Evolutionary conservation across 2,113 vertebrate genomes (phyloP).

Genomic region (Mesembrinibis cayennensis): DNA sequence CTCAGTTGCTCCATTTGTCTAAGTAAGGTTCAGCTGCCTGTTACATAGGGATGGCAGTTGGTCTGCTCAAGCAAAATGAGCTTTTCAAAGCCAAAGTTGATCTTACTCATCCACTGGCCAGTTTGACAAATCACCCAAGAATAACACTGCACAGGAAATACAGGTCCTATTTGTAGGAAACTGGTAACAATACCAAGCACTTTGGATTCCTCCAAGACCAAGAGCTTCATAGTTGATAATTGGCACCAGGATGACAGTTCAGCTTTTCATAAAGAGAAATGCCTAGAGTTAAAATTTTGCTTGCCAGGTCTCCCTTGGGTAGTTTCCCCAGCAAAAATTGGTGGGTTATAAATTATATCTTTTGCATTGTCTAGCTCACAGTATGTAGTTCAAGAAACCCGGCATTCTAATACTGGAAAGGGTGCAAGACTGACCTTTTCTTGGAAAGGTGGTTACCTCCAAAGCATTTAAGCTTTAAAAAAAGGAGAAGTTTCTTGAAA

Average conservation of each 20-base stretch:
- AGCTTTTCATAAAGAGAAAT: background rate
- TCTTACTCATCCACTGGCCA: background rate
- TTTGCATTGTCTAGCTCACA: background rate
- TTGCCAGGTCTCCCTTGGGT: background rate
- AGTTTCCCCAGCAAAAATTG: background rate
- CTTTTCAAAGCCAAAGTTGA: background rate
- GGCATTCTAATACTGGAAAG: background rate
- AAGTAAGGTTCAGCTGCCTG: background rate
- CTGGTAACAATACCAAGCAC: background rate
- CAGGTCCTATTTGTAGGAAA: background rate
- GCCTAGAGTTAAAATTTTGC: background rate
- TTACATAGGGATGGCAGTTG: background rate
- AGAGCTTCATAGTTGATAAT: background rate
- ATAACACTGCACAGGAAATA: background rate
- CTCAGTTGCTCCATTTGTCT: background rate
- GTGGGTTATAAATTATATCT: background rate
- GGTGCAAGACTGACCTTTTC: background rate
- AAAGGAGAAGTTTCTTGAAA: background rate
- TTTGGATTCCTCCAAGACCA: background rate
- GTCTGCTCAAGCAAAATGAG: background rate
- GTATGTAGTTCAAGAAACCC: background rate
- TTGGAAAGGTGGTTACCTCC: accelerated
- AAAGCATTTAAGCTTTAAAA: background rate
- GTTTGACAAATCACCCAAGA: background rate
- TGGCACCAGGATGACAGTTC: background rate